These are phyloP conservation scores for Drosophila guanche DNA, from an alignment of 1,140 invertebrate genomes.

Conservation along the genomic window DNA sequence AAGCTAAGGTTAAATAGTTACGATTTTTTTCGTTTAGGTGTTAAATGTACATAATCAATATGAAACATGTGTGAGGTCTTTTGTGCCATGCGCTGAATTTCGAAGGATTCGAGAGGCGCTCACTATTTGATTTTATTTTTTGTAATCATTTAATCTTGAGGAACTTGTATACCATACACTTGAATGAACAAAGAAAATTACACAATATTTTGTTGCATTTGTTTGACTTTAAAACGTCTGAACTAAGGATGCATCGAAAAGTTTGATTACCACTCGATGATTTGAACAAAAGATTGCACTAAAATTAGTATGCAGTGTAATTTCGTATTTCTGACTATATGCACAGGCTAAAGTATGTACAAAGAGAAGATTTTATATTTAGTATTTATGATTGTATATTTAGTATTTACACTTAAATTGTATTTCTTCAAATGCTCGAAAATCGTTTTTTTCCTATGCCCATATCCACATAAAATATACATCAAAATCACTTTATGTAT, in stretches of 20 bases:
- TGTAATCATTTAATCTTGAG: constrained; percentile 78
- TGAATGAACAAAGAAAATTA: constrained; percentile 83
- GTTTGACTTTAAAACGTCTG: constrained; percentile 34
- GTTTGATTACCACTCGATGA: constrained; percentile 21
- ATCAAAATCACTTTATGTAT: constrained; percentile 63
- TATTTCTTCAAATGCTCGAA: constrained; percentile 39
- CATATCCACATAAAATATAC: constrained; percentile 63
- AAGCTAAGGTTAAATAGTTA: constrained; percentile 31
- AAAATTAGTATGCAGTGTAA: constrained; percentile 70
- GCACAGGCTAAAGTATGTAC: constrained; percentile 43
- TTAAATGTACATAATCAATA: constrained; percentile 58
- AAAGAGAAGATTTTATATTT: neutral
- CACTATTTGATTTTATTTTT: constrained; percentile 59
- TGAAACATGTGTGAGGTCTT: constrained; percentile 74
- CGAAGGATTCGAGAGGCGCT: constrained; percentile 50
- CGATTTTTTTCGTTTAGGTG: constrained; percentile 13
- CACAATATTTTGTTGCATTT: constrained; percentile 79
- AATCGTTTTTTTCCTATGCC: constrained; percentile 34
- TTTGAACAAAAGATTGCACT: constrained; percentile 73
- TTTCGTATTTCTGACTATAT: constrained; percentile 44
- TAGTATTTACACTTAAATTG: constrained; percentile 42
- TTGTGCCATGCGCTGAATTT: constrained; percentile 55
- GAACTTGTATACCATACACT: constrained; percentile 83
- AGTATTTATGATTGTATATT: neutral
- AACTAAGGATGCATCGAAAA: constrained; percentile 33